Base-by-base conservation (phyloP, 2,888 invertebrate genomes). In the Drosophila suboccidentalis region DNA sequence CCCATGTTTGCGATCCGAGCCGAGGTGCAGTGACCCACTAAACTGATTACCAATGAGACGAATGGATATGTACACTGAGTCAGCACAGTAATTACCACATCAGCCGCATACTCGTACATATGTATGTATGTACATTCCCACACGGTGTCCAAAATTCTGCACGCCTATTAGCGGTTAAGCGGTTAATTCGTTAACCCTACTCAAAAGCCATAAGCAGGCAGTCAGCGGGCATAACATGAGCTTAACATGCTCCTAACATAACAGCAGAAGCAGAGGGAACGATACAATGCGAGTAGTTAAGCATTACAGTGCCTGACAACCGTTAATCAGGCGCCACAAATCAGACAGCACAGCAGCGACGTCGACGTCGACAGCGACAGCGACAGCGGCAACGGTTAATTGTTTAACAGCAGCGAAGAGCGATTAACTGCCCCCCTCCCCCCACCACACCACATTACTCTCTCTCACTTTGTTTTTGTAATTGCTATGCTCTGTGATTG, bases 241-340 rank as follows among this genome's bases (percentile, higher is more conserved):
- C 47, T 64, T 76, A 76, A 76, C 76, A 76, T 63, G 34, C 63
- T 26, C 34, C n/a, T 72, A 75, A 76, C 75, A 75, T 67, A 63
- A 19, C 68, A 55, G 38, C 49, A 17, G 32, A 54, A 59, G 47
- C 47, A 29, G 47, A 29, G 63, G 57, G 66, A 51, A 64, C 4
- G 47, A 47, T 26, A 15, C 51, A 26, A 38, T 39, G 9, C 26
- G 41, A 63, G 74, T 73, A 66, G 74, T 78, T 75, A 55, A 51
- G 70, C 46, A 62, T 47, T 71, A 43, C 53, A 46, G 58, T 55
- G 62, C 36, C 68, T 82, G 85, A 87, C 81, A 86, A 66, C 86
- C 87, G 83, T 79, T 86, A 86, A 87, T 87, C 82, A 85, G 80
- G 85, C 84, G 80, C 75, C 79, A 75, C 80, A 85, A 87, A 85